A percentile compares a stretch with the other conserved stretches of the same genome.
Conservation (phyloP, 2,113 vertebrate species). For the Guaruba guarouba region DNA sequence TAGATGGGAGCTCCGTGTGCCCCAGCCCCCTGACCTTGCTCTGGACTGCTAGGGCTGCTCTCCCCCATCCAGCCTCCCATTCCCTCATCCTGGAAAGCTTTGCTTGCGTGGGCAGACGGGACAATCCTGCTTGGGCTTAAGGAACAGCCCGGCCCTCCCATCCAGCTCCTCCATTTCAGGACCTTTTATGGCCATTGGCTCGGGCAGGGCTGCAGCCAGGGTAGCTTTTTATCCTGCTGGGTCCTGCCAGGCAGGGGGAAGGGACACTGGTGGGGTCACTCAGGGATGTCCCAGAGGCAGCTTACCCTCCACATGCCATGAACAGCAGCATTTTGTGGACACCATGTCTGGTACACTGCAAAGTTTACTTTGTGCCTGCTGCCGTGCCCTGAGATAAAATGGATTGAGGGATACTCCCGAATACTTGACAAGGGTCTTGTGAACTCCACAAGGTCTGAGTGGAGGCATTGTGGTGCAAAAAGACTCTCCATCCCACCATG, state of each 20-base stretch:
- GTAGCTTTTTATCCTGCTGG: not conserved
- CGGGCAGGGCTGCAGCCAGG: not conserved
- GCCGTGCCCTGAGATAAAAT: not conserved
- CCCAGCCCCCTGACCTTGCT: not conserved
- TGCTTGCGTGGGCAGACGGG: not conserved
- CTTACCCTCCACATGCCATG: not conserved
- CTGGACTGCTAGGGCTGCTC: rapidly evolving
- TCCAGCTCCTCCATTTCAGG: conserved; percentile 4
- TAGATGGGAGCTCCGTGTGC: not conserved
- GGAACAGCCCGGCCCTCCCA: not conserved
- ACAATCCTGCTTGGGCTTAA: not conserved
- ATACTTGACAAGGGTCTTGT: not conserved
- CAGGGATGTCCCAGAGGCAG: not conserved
- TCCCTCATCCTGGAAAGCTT: not conserved
- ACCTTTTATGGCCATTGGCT: conserved; percentile 64
- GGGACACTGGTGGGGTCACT: not conserved
- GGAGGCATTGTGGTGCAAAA: not conserved
- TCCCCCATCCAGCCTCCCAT: not conserved
- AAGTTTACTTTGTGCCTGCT: not conserved
- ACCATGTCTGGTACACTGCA: rapidly evolving
- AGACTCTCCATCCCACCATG: rapidly evolving
- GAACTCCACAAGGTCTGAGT: not conserved
- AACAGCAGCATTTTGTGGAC: not conserved
- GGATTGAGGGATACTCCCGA: not conserved
- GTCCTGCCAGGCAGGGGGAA: not conserved